A percentile compares a stretch with the other conserved stretches of the same genome.
phyloP scores from a whole-genome alignment of 2,888 invertebrate species.

The Ectemnius cavifrons region DNA sequence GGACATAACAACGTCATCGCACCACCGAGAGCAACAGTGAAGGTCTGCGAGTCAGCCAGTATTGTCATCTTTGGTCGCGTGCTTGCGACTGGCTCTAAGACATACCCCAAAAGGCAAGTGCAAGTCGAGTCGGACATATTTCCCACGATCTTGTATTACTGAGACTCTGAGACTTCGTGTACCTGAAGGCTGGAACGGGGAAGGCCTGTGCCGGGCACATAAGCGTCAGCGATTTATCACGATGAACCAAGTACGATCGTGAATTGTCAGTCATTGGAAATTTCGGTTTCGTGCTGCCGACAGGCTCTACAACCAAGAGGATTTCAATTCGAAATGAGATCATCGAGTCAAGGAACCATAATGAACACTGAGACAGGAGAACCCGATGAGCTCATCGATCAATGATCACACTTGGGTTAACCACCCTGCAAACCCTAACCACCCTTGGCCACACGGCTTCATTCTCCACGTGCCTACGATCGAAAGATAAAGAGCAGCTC shows the following conservation, averaged over 20 bases:
- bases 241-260: conserved; percentile 72
- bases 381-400: not conserved
- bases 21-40: conserved; percentile 59
- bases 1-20: conserved; percentile 79
- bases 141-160: conserved; percentile 13
- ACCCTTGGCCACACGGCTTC: not conserved
- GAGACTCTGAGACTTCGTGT: conserved; percentile 33
- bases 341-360: conserved; percentile 8
- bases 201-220: conserved; percentile 88
- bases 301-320: conserved; percentile 72
- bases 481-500: not conserved
- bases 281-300: conserved; percentile 76
- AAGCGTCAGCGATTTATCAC: conserved; percentile 79
- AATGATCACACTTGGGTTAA: conserved; percentile 10
- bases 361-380: conserved; percentile 48
- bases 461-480: not conserved
- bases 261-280: conserved; percentile 76
- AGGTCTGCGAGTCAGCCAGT: not conserved
- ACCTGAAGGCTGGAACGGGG: conserved; percentile 74
- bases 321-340: conserved; percentile 19
- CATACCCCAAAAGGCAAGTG: not conserved
- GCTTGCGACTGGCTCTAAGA: not conserved
- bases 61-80: not conserved
- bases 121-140: conserved; percentile 17
- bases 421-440: not conserved